These are phyloP conservation scores for Trissolcus basalis DNA, from an alignment of 1,140 invertebrate genomes.

Conservation along the genomic window DNA sequence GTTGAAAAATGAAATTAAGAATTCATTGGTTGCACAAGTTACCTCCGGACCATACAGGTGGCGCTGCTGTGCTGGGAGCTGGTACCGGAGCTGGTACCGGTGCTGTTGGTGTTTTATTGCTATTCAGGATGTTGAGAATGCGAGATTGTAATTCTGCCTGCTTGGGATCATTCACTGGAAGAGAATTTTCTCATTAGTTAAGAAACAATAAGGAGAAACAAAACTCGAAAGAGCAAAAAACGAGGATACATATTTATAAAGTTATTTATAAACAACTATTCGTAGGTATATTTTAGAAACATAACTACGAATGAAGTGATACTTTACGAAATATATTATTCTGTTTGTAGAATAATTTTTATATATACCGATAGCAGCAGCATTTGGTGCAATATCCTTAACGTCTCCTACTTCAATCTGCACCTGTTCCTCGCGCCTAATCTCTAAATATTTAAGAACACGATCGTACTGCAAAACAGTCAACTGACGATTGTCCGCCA, in stretches of 20 bases:
- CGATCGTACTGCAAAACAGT: conserved; percentile 88
- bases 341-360: no score
- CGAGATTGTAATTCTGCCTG: conserved; percentile 88
- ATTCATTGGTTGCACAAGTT: no score
- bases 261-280: no score
- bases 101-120: conserved; percentile 57
- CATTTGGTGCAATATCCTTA: conserved; percentile 72
- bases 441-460: conserved; percentile 87
- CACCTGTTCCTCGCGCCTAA: conserved; percentile 83
- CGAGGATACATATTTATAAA: no score
- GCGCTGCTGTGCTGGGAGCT: conserved; percentile 59
- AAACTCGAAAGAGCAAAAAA: no score
- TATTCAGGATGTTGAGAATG: conserved; percentile 89
- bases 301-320: no score
- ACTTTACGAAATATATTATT: no score
- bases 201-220: no score
- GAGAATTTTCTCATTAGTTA: no score
- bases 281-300: no score
- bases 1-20: no score
- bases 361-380: conserved; percentile 62
- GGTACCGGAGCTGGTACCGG: conserved; percentile 66
- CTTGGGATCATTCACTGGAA: conserved; percentile 70
- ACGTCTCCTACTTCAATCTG: conserved; percentile 82
- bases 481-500: conserved; percentile 87
- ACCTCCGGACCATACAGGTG: conserved; percentile 36